These are phyloP conservation scores for Scarus forsteni DNA, from an alignment of 2,797 vertebrate species.

Conservation along the genomic window DNA sequence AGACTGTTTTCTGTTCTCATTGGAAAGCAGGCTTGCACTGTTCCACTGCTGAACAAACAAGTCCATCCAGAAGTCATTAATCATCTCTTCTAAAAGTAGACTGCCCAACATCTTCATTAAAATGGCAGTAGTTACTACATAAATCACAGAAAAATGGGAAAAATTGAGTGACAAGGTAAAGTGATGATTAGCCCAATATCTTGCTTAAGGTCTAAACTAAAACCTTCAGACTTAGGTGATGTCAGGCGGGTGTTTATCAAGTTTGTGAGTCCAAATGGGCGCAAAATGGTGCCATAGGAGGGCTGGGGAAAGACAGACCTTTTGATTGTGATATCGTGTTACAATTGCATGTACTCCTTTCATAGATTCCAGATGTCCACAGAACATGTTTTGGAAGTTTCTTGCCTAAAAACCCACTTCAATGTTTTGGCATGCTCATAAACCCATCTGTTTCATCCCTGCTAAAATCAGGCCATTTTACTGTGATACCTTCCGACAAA, in stretches of 20 bases:
- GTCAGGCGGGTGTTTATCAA: neutral
- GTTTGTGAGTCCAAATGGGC: neutral
- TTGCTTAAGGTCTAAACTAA: neutral
- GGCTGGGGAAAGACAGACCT: too few species aligned
- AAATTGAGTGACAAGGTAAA: neutral
- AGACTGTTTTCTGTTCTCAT: neutral
- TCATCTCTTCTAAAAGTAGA: neutral
- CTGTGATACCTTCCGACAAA: too few species aligned
- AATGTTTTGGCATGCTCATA: too few species aligned
- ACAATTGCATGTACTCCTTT: too few species aligned
- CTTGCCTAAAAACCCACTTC: too few species aligned
- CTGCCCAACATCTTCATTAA: neutral
- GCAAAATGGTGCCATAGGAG: neutral
- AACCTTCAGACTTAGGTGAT: neutral
- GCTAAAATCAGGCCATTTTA: too few species aligned
- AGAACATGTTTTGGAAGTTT: too few species aligned
- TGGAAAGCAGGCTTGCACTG: neutral
- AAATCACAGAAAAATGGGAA: neutral
- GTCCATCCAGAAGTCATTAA: neutral
- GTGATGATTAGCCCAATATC: neutral
- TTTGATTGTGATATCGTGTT: too few species aligned
- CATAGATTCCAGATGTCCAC: too few species aligned
- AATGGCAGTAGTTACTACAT: neutral
- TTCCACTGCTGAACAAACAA: neutral
- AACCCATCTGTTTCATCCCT: too few species aligned